Evolutionary conservation across 2,888 invertebrate genomes (phyloP).

Genomic region (Leptinotarsa tumamoca): DNA sequence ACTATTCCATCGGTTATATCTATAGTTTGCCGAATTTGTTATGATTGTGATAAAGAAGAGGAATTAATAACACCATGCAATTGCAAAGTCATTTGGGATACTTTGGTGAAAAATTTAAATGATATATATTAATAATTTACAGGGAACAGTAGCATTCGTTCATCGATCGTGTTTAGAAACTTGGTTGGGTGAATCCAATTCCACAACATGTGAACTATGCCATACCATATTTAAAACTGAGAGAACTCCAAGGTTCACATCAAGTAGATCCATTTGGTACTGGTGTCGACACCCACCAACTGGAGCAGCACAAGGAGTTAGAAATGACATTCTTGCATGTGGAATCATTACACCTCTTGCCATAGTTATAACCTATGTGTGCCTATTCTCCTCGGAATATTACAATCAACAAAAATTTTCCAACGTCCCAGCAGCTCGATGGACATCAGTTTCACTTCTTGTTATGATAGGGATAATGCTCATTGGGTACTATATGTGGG

Average conservation of each 20-base stretch:
- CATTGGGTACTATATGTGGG: slow-evolving; percentile 69
- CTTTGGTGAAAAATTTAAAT: not conserved
- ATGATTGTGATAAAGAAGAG: slow-evolving; percentile 66
- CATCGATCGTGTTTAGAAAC: slow-evolving; percentile 80
- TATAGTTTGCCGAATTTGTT: slow-evolving; percentile 68
- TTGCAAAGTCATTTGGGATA: slow-evolving; percentile 64
- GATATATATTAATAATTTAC: slow-evolving; percentile 52
- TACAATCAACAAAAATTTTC: slow-evolving; percentile 67
- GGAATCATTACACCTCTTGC: slow-evolving; percentile 72
- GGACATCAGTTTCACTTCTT: slow-evolving; percentile 67
- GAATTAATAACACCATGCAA: slow-evolving; percentile 67
- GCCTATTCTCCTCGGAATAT: slow-evolving; percentile 68
- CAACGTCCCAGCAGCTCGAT: slow-evolving; percentile 66
- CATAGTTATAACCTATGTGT: slow-evolving; percentile 68
- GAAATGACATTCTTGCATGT: slow-evolving; percentile 71
- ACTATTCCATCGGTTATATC: slow-evolving; percentile 48
- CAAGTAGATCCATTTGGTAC: slow-evolving; percentile 70
- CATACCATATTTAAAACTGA: slow-evolving; percentile 75
- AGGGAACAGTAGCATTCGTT: slow-evolving; percentile 80
- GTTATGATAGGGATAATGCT: slow-evolving; percentile 68
- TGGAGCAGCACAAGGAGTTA: slow-evolving; percentile 59
- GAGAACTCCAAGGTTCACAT: slow-evolving; percentile 73
- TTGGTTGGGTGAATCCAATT: slow-evolving; percentile 81
- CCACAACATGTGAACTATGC: slow-evolving; percentile 80
- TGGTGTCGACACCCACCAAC: slow-evolving; percentile 69